Evolutionary conservation across 2,888 invertebrate genomes (phyloP).

Genomic region (Zygogramma bicolorata): DNA sequence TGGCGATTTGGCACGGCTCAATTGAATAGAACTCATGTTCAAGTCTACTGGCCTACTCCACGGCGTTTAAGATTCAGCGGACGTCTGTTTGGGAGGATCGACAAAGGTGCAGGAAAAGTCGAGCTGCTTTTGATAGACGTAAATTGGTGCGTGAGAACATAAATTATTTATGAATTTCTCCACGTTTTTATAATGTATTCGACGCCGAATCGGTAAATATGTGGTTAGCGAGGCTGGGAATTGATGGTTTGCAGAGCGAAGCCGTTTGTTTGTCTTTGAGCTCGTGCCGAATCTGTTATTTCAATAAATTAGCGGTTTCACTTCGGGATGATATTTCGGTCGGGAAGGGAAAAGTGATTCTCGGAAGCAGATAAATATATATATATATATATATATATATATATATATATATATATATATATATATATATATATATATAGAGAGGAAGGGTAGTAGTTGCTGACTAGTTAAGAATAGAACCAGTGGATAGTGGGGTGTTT

Average conservation of each 20-base stretch:
- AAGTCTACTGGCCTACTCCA: too few species aligned
- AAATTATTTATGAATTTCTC: neutral
- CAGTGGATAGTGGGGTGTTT: too few species aligned
- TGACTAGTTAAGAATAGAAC: too few species aligned
- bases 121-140: conserved; percentile 6
- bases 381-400: too few species aligned
- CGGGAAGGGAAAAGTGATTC: neutral
- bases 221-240: neutral
- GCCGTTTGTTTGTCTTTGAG: conserved; percentile 2
- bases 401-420: too few species aligned
- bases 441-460: too few species aligned
- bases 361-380: neutral
- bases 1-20: too few species aligned
- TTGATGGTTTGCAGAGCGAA: neutral
- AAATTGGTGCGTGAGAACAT: conserved; percentile 1
- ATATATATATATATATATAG: too few species aligned
- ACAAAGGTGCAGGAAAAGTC: neutral
- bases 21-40: too few species aligned
- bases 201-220: neutral
- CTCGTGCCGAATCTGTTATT: conserved; percentile 1
- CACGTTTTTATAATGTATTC: neutral
- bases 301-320: neutral
- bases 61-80: neutral
- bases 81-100: neutral
- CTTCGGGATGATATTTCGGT: neutral